phyloP scores from a whole-genome alignment of 2,113 vertebrate species.

The Chaetodon auriga region DNA sequence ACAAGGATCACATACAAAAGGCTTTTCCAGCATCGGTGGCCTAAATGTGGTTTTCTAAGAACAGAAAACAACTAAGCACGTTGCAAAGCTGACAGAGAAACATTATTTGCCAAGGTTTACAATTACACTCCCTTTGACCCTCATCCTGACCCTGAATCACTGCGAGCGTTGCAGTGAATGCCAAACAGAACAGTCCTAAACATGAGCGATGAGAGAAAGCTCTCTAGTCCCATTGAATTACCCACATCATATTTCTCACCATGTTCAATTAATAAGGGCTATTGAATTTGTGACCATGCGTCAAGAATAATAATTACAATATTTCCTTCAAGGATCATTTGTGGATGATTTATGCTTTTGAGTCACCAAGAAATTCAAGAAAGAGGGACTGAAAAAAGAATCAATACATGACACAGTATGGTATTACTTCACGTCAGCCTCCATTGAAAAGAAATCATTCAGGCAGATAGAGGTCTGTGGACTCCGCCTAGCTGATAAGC shows the following conservation, averaged over 20 bases:
- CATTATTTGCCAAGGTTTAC: constrained; percentile 42
- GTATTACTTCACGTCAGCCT: constrained; percentile 79
- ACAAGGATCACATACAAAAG: not conserved
- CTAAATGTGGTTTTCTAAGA: not conserved
- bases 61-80: constrained; percentile 13
- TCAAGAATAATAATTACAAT: constrained; percentile 85
- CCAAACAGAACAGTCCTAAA: constrained; percentile 66
- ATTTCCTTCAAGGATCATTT: constrained; percentile 82
- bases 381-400: constrained; percentile 72
- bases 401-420: constrained; percentile 81
- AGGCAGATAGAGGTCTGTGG: constrained; percentile 75
- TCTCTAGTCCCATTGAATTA: constrained; percentile 75
- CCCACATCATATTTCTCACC: constrained; percentile 80
- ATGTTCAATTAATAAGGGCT: constrained; percentile 83
- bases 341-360: constrained; percentile 80
- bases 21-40: not conserved
- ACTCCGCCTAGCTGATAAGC: constrained; percentile 58
- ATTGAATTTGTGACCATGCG: constrained; percentile 83
- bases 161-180: constrained; percentile 61
- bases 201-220: constrained; percentile 67
- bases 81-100: constrained; percentile 22
- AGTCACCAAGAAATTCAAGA: constrained; percentile 75
- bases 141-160: constrained; percentile 42
- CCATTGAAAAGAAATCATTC: constrained; percentile 80
- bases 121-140: constrained; percentile 59